Evolutionary conservation across 2,888 invertebrate genomes (phyloP).

Genomic region (Cartodere bifasciata): DNA sequence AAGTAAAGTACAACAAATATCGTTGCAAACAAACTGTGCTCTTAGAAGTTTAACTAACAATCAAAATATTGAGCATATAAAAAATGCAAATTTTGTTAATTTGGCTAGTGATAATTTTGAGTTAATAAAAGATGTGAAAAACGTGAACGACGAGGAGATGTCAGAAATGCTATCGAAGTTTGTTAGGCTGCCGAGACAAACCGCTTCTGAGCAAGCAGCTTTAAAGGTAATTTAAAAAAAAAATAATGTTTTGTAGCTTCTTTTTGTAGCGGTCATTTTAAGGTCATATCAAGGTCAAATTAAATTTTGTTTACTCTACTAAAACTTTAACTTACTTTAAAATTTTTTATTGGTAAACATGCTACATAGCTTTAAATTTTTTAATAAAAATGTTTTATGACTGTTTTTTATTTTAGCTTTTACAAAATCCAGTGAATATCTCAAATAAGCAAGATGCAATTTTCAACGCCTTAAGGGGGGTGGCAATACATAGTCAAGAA

Average conservation of each 20-base stretch:
- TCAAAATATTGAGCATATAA: slow-evolving; percentile 24
- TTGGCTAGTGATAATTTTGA: slow-evolving; percentile 48
- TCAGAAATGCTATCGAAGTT: no score
- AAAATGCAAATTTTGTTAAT: slow-evolving; percentile 51
- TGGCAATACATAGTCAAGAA: no score
- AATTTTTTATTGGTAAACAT: neutral
- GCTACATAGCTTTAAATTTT: neutral
- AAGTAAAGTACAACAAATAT: slow-evolving; percentile 47
- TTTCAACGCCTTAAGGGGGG: slow-evolving; percentile 37
- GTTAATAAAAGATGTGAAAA: no score
- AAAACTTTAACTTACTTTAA: neutral
- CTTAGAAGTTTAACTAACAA: slow-evolving; percentile 39
- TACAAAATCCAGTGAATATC: slow-evolving; percentile 30
- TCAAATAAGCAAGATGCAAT: slow-evolving; percentile 29
- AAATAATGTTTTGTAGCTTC: no score
- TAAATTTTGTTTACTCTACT: no score
- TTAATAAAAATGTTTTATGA: slow-evolving; percentile 4
- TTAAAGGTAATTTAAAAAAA: slow-evolving; percentile 41
- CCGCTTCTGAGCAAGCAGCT: slow-evolving; percentile 45
- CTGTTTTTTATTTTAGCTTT: slow-evolving; percentile 18
- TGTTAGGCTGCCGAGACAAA: no score
- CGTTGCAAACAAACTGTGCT: slow-evolving; percentile 50
- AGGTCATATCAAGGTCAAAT: no score
- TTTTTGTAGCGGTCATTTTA: no score
- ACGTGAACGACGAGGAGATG: no score